phyloP scores from a whole-genome alignment of 1,140 invertebrate genomes.

The Venturia canescens region DNA sequence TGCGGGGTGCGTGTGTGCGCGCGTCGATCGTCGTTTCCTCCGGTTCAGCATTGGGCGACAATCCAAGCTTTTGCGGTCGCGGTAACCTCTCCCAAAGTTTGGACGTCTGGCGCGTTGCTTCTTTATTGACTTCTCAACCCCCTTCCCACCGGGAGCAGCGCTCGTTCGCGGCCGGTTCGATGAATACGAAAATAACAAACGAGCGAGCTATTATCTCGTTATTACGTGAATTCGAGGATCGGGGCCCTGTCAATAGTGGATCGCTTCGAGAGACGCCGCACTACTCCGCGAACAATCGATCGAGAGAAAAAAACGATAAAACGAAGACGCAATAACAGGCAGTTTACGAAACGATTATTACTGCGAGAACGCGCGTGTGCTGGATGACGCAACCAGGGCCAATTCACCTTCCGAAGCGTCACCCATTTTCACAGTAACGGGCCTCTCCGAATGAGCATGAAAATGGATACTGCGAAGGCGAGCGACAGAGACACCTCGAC shows the following conservation, averaged over 20 bases:
- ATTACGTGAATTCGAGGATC: conserved; percentile 26
- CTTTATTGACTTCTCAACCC: conserved; percentile 21
- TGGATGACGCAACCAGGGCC: conserved; percentile 47
- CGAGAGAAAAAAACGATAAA: conserved; percentile 39
- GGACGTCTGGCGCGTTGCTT: conserved; percentile 20
- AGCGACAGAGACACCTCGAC: not conserved
- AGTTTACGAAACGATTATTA: conserved; percentile 17
- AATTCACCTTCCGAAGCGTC: conserved; percentile 57
- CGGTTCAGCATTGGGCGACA: conserved; percentile 37
- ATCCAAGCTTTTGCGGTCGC: conserved; percentile 40
- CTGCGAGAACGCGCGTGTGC: conserved; percentile 22
- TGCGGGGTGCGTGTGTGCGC: conserved; percentile 40
- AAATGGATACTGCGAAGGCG: conserved; percentile 15
- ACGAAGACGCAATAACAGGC: not conserved
- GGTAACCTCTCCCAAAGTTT: not conserved
- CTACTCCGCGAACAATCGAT: not conserved
- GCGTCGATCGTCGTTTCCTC: conserved; percentile 41
- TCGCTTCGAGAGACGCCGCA: not conserved
- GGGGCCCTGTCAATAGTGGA: not conserved
- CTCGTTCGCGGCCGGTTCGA: too few relatives aligned
- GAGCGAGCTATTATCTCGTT: conserved; percentile 9
- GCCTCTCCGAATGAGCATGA: conserved; percentile 37
- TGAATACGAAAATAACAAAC: conserved; percentile 10
- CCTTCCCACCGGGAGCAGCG: too few relatives aligned
- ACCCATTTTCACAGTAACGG: conserved; percentile 23